These are phyloP conservation scores for Aleiodes leptofemur DNA, from an alignment of 2,888 invertebrate species.

Conservation along the genomic window DNA sequence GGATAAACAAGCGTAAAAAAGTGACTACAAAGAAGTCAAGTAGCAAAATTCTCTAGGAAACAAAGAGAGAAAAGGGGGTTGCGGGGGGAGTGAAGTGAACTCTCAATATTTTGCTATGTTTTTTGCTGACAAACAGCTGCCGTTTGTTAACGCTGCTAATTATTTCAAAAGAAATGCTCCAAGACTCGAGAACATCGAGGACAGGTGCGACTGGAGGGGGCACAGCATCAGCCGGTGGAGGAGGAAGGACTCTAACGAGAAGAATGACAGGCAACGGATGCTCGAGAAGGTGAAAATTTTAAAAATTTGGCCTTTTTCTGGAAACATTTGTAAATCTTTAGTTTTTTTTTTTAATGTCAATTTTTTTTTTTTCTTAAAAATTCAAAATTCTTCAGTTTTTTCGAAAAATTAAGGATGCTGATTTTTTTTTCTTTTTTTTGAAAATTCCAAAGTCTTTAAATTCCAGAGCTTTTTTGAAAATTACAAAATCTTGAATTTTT, in stretches of 20 bases:
- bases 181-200: conserved; percentile 49
- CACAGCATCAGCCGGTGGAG: conserved; percentile 41
- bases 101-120: conserved; percentile 41
- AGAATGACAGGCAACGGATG: conserved; percentile 50
- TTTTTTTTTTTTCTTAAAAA: neutral
- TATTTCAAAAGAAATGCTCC: conserved; percentile 48
- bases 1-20: conserved; percentile 22
- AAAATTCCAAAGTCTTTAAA: no score
- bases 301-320: neutral
- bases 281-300: conserved; percentile 48
- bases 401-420: no score
- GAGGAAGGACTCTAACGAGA: conserved; percentile 46
- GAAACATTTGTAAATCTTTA: no score
- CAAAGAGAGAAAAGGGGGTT: conserved; percentile 10
- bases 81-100: conserved; percentile 3
- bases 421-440: neutral
- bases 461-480: no score
- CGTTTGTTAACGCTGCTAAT: conserved; percentile 37
- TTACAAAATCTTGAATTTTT: no score
- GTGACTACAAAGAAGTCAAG: neutral
- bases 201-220: conserved; percentile 41
- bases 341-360: neutral
- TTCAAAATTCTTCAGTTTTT: no score
- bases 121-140: conserved; percentile 41
- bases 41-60: conserved; percentile 1